A percentile compares a stretch with the other conserved stretches of the same genome.
Conservation (phyloP, 2,888 invertebrate genomes). For the Zaprionus lineosus region DNA sequence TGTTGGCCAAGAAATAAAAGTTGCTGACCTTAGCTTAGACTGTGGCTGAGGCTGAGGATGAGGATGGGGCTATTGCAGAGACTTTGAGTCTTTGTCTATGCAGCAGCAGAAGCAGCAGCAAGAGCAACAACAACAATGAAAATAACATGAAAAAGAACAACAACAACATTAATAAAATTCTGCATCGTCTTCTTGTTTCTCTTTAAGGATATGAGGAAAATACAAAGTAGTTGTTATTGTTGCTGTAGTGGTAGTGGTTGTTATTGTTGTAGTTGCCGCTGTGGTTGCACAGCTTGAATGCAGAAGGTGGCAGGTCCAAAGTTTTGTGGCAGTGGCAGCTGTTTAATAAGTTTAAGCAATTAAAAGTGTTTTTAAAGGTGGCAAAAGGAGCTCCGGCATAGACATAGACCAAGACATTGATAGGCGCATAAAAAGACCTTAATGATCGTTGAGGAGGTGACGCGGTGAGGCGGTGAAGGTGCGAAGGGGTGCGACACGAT, state of each 20-base stretch:
- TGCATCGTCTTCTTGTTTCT: conserved; percentile 36
- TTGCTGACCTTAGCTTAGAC: conserved; percentile 71
- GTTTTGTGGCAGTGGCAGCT: conserved; percentile 65
- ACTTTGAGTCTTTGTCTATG: conserved; percentile 69
- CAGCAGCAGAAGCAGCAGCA: conserved; percentile 39
- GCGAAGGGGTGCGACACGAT: too few relatives aligned
- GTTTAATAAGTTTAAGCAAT: conserved; percentile 75
- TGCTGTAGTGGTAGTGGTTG: too few relatives aligned
- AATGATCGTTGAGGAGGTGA: conserved; percentile 25
- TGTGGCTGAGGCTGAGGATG: conserved; percentile 35
- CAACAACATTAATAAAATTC: conserved; percentile 43
- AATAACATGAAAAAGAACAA: not conserved
- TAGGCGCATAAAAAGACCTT: conserved; percentile 62
- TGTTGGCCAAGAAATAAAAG: conserved; percentile 78
- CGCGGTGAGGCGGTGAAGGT: not conserved
- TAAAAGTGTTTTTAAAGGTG: conserved; percentile 69
- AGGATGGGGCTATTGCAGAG: conserved; percentile 11
- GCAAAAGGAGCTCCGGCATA: conserved; percentile 16
- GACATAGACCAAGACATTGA: conserved; percentile 57
- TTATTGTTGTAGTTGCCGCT: too few relatives aligned
- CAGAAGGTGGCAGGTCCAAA: conserved; percentile 26
- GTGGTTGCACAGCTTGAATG: conserved; percentile 23
- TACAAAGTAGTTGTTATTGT: conserved; percentile 59
- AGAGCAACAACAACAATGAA: conserved; percentile 24
- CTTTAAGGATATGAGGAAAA: conserved; percentile 64